Evolutionary conservation across 2,113 vertebrate species (phyloP).

Genomic region (Chaetodon auriga): DNA sequence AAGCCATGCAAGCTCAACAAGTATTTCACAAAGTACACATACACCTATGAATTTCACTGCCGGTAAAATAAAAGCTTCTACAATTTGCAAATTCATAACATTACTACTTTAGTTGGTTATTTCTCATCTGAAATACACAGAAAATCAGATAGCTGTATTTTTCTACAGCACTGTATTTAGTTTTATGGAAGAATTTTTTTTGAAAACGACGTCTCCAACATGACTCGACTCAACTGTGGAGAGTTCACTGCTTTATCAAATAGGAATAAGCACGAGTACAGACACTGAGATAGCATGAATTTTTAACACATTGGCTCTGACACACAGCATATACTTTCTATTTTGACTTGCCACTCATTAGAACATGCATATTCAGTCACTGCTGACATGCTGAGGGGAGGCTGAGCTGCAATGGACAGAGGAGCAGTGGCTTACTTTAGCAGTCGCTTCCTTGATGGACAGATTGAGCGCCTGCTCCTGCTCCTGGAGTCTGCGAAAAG

Average conservation of each 20-base stretch:
- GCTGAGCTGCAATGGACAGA: constrained; percentile 12
- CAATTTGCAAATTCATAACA: not conserved
- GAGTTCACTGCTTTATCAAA: constrained; percentile 46
- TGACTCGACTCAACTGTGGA: constrained; percentile 1
- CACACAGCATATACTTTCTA: constrained; percentile 41
- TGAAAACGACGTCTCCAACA: constrained; percentile 10
- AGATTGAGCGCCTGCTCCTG: constrained; percentile 84
- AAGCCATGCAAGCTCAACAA: not conserved
- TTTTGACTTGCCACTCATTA: constrained; percentile 43
- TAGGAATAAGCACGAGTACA: constrained; percentile 39
- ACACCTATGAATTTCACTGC: not conserved
- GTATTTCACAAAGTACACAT: not conserved
- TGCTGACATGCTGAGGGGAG: constrained; percentile 4
- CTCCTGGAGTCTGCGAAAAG: constrained; percentile 88
- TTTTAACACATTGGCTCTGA: constrained; percentile 28
- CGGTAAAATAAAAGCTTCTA: not conserved
- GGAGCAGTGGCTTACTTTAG: constrained; percentile 87
- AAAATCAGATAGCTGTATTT: not conserved
- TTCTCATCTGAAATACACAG: not conserved
- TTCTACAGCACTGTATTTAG: not conserved
- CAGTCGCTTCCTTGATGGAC: constrained; percentile 88
- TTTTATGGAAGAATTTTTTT: constrained; percentile 10
- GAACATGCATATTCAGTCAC: constrained; percentile 49
- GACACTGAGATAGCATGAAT: constrained; percentile 36
- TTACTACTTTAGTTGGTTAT: not conserved